phyloP scores from a whole-genome alignment of 2,113 vertebrate species.

The Bujurquina vittata region DNA sequence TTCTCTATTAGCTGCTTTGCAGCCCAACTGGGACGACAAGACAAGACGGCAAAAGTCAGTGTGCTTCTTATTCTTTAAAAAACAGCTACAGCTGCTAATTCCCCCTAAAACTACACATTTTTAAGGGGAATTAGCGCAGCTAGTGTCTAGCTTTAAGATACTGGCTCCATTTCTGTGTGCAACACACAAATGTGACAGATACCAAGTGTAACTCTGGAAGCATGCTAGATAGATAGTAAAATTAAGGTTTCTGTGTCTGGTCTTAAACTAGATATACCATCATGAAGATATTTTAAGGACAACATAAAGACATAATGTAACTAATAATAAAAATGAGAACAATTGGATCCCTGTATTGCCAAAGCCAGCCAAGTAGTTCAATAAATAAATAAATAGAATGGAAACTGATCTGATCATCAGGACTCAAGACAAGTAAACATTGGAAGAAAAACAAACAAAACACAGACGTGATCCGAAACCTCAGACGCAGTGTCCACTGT shows the following conservation, averaged over 20 bases:
- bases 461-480: neutral
- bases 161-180: neutral
- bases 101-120: no score
- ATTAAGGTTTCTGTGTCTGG: neutral
- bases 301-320: neutral
- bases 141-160: neutral
- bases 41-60: neutral
- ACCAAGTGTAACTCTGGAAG: neutral
- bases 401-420: neutral
- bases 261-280: neutral
- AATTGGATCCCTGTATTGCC: no score
- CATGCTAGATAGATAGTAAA: neutral
- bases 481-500: neutral
- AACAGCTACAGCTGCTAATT: neutral
- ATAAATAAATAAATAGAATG: neutral
- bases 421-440: neutral
- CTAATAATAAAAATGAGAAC: neutral
- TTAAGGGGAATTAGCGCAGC: no score
- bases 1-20: neutral
- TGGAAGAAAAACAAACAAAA: neutral
- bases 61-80: neutral
- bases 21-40: neutral
- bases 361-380: neutral
- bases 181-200: neutral
- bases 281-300: neutral